Conservation (phyloP, 2,888 invertebrate species). For the Orthosia cruda region DNA sequence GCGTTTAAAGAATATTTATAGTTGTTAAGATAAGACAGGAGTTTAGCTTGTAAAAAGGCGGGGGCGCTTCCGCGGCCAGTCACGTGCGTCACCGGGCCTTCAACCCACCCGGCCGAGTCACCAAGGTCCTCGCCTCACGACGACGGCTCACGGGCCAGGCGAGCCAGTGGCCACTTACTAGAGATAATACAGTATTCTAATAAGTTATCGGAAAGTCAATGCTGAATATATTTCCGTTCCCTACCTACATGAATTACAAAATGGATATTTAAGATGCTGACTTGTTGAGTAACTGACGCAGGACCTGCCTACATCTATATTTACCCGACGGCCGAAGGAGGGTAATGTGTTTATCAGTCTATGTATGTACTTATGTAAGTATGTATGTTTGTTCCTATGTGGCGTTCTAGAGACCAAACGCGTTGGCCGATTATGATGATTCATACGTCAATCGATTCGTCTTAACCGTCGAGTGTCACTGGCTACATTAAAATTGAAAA, state of each 20-base stretch:
- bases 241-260: constrained; percentile 26
- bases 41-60: constrained; percentile 55
- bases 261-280: constrained; percentile 17
- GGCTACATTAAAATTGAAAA: too few relatives aligned
- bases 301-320: not conserved
- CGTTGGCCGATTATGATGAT: too few relatives aligned
- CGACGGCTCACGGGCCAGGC: constrained; percentile 61
- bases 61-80: constrained; percentile 74
- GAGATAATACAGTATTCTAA: constrained; percentile 36
- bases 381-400: too few relatives aligned
- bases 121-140: constrained; percentile 74
- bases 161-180: constrained; percentile 52
- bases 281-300: constrained; percentile 16
- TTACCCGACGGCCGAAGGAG: too few relatives aligned
- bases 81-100: constrained; percentile 80
- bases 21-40: constrained; percentile 41
- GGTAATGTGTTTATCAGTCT: too few relatives aligned
- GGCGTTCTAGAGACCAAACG: too few relatives aligned
- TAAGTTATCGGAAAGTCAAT: constrained; percentile 51
- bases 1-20: constrained; percentile 19
- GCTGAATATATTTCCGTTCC: constrained; percentile 26
- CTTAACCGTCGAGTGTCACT: too few relatives aligned
- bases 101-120: constrained; percentile 73
- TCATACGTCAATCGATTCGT: too few relatives aligned
- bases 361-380: too few relatives aligned